Percentiles rank a stretch among this genome's conserved stretches.
Conservation (phyloP, 2,888 invertebrate genomes). For the Phengaris alcon region DNA sequence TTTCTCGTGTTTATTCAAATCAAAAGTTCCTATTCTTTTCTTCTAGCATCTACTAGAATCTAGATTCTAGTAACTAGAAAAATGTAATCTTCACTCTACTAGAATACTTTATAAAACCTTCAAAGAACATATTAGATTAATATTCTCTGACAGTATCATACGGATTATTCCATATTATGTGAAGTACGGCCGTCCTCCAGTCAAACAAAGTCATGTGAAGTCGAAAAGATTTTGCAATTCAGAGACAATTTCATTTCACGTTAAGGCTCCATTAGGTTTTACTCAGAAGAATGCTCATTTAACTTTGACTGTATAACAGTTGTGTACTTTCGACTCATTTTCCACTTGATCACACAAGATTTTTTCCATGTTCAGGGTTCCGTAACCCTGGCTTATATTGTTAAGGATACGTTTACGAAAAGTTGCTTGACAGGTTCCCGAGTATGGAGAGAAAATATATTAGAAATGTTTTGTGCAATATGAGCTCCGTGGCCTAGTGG, state of each 20-base stretch:
- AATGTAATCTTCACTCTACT: too few relatives aligned
- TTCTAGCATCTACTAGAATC: too few relatives aligned
- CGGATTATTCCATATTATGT: neutral
- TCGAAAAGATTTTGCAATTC: constrained; percentile 20
- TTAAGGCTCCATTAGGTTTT: constrained; percentile 26
- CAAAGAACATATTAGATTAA: neutral
- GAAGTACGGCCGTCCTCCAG: neutral
- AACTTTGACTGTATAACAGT: constrained; percentile 36
- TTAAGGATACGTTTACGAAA: too few relatives aligned
- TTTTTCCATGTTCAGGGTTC: constrained; percentile 46
- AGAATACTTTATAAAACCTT: neutral
- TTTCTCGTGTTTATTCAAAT: too few relatives aligned
- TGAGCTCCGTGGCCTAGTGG: too few relatives aligned
- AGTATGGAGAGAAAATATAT: too few relatives aligned
- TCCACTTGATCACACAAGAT: constrained; percentile 63
- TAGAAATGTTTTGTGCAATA: too few relatives aligned
- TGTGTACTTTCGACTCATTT: constrained; percentile 61
- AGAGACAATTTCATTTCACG: constrained; percentile 11
- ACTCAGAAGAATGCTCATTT: constrained; percentile 22
- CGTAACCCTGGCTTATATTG: constrained; percentile 26
- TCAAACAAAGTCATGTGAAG: constrained; percentile 11
- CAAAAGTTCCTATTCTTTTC: too few relatives aligned
- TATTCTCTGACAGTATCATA: neutral
- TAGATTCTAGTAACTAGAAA: too few relatives aligned
- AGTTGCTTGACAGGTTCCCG: too few relatives aligned